These are phyloP conservation scores for Apodemia duryi DNA, from an alignment of 2,888 invertebrate species.

Conservation along the genomic window DNA sequence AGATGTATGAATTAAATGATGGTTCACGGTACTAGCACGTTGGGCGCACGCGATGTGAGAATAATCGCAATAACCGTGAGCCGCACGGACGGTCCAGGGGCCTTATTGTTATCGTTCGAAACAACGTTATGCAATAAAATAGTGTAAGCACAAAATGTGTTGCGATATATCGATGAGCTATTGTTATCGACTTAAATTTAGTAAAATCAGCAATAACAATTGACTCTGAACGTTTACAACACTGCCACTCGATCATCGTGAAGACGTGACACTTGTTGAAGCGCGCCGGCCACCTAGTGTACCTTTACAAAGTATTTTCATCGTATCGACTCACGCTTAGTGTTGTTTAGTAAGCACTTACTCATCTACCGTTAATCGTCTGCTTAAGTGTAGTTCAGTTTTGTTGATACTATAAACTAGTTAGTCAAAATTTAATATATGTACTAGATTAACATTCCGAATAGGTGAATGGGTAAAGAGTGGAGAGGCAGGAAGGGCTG, in stretches of 20 bases:
- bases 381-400: neutral
- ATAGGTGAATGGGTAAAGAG: neutral
- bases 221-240: neutral
- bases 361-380: neutral
- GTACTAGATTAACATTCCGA: no score
- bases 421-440: no score
- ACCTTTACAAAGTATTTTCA: neutral
- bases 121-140: slow-evolving; percentile 11
- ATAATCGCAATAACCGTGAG: neutral
- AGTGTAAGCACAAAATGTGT: neutral
- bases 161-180: neutral
- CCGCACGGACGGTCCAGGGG: slow-evolving; percentile 1
- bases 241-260: neutral
- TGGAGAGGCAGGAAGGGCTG: neutral
- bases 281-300: neutral
- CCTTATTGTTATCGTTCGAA: slow-evolving; percentile 5
- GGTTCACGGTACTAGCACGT: neutral
- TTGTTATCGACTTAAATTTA: neutral
- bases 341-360: neutral
- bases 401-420: neutral
- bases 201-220: slow-evolving; percentile 2
- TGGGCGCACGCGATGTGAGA: neutral
- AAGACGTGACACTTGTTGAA: neutral
- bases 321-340: neutral
- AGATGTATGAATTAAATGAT: neutral